phyloP scores from a whole-genome alignment of 2,113 vertebrate genomes.

The Myiagra hebetior region DNA sequence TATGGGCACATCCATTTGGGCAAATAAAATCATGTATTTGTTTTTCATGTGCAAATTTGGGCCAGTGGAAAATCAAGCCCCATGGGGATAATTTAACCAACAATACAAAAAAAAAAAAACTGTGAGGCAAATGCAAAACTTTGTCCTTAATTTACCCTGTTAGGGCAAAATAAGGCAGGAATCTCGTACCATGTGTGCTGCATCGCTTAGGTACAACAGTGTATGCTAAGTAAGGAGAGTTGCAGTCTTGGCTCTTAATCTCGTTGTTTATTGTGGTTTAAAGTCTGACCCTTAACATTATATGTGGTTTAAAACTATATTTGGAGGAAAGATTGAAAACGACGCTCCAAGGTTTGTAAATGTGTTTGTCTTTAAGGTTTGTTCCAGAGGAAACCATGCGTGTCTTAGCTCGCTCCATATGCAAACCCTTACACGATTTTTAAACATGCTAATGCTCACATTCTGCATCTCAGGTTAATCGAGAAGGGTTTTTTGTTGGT shows the following conservation, averaged over 20 bases:
- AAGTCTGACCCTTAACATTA: conserved; percentile 26
- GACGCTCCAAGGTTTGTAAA: conserved; percentile 33
- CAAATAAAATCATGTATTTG: neutral
- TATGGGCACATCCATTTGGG: neutral
- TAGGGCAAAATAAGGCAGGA: neutral
- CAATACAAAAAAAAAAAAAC: conserved; percentile 19
- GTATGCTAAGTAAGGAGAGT: neutral
- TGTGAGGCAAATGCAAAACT: conserved; percentile 8
- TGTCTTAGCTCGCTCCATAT: conserved; percentile 50
- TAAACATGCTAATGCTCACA: conserved; percentile 60
- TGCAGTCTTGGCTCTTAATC: neutral
- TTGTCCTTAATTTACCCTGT: conserved; percentile 45
- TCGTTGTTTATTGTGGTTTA: conserved; percentile 38
- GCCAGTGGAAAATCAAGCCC: conserved; percentile 43
- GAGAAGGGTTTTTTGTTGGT: conserved; percentile 51
- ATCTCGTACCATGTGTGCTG: neutral
- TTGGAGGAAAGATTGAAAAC: neutral
- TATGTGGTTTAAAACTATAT: conserved; percentile 20
- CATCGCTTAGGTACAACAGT: neutral
- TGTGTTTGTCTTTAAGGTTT: conserved; percentile 66
- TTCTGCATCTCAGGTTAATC: conserved; percentile 59
- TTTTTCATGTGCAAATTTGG: neutral
- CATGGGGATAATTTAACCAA: conserved; percentile 3
- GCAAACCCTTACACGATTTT: conserved; percentile 56
- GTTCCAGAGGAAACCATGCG: conserved; percentile 50